Evolutionary conservation across 2,113 vertebrate genomes (phyloP), one percentile per base, ranked within the genome.

Genomic region (Arvicanthis niloticus): DNA sequence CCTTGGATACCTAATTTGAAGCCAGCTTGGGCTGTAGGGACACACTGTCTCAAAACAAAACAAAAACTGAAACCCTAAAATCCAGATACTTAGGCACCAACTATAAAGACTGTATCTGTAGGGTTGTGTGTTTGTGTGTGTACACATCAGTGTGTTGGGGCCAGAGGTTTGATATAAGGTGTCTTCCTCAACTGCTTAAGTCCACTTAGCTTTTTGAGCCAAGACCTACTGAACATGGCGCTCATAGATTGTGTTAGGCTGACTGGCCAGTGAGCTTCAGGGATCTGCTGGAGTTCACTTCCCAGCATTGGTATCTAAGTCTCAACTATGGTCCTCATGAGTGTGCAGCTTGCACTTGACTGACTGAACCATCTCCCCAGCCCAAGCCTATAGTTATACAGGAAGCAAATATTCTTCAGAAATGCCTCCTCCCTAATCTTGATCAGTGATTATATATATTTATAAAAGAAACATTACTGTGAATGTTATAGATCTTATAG

Each of bases 361-460:
- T 88, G 62, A 87, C 19, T 31, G 65, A 51, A 24, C 31, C 45
- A 88, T 53, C 31, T 53, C 65, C 85, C 29, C 48, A 56, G 87
- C 67, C 12, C 40, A 58, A 95, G 37, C 34, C 72, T 94, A 7
- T 65, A 90, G 24, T 87, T 95, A 70, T 22, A 91, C 70, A 73
- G 89, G 88, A 87, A 96, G 67, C 58, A 94, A 65, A 82, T 37
- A 34, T 13, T 94, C n/a, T 92, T 92, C 72, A 95, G 67, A 89
- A 95, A 84, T 70, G 45, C 10, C 75, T 96, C 88, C 65, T 73
- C 58, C 67, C 89, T 68, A 68, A 92, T 91, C 21, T 93, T 86
- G 13, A 89, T 91, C 45, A 91, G 80, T 95, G 93, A 89, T 87
- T 96, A 95, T 87, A 90, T 62, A 95, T 65, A 92, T 56, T 56